Evolutionary conservation across 2,888 invertebrate species (phyloP), one percentile per base, ranked within the genome.

Genomic region (Drosophila rellima): DNA sequence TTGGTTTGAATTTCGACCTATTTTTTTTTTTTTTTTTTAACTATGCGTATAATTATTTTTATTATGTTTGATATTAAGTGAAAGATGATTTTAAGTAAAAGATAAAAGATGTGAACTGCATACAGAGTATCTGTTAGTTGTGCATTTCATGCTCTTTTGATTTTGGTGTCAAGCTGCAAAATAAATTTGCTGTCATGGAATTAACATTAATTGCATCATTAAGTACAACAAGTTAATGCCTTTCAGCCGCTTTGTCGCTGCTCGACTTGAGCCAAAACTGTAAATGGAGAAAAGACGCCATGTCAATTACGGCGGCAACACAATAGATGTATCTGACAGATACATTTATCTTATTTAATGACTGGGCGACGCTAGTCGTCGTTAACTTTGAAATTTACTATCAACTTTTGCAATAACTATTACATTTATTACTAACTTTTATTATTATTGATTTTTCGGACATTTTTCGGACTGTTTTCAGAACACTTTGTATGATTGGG

Each of bases 401-500:
- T 18, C 20, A 6, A 29, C 29, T 48, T 37, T 29, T 11, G 35
- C 6, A 26, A 39, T 29, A 47, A 17, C n/a, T n/a, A 17, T 20
- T 23, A 23, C 26, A 26, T 26, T 26, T 26, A 26, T 26, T 26
- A 26, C 26, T 26, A 26, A 26, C 6, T 26, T 26, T n/a, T n/a
- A 6, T 15, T n/a, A 59, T 10, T 40, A 31, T 31, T 15, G 26
- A 17, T 6, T 8, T 26, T 35, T 35, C 0, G 29, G 8, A 3
- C n/a, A n/a, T 4, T 17, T 35, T 23, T 57, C 94, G 15, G n/a
- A n/a, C n/a, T n/a, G n/a, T n/a, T n/a, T n/a, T n/a, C 74, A 97
- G 95, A 97, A 98, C 92, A 96, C 96, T 82, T 94, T 98, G 60
- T 96, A 95, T 90, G 97, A 97, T 91, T 98, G 98, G 98, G 95